Percentiles rank a stretch among this genome's conserved stretches.
These are phyloP conservation scores for Mesorhabditis sp. DNA, from an alignment of 2,888 invertebrate genomes.

Conservation along the genomic window DNA sequence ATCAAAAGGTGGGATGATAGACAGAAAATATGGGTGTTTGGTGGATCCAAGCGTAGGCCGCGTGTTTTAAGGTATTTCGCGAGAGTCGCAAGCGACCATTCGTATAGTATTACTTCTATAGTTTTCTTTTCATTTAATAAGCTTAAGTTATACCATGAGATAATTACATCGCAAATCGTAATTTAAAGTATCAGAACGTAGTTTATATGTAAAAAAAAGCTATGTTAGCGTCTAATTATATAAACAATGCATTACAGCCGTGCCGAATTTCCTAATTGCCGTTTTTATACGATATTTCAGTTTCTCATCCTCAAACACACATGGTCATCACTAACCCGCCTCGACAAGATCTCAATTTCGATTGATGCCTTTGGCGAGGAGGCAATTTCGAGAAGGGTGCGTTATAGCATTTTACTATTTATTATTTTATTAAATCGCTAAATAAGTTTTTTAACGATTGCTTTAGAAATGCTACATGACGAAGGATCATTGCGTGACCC, in stretches of 20 bases:
- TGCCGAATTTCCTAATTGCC: not conserved
- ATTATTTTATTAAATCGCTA: too few species aligned
- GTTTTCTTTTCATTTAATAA: too few species aligned
- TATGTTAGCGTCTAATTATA: too few species aligned
- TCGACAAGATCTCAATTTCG: not conserved
- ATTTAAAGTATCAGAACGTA: too few species aligned
- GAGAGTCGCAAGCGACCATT: too few species aligned
- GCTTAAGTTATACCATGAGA: too few species aligned
- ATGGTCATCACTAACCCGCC: not conserved
- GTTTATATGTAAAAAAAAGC: too few species aligned
- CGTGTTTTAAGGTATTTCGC: too few species aligned
- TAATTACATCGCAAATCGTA: too few species aligned
- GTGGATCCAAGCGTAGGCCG: too few species aligned
- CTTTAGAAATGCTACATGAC: constrained; percentile 1
- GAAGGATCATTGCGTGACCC: not conserved
- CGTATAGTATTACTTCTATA: too few species aligned
- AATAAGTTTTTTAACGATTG: not conserved
- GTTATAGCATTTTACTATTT: not conserved
- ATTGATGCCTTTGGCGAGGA: not conserved
- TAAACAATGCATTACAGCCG: not conserved
- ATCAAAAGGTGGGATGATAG: not conserved
- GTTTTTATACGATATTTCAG: not conserved
- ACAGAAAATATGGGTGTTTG: too few species aligned
- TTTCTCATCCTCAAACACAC: not conserved
- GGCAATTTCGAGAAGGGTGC: not conserved